phyloP scores from a whole-genome alignment of 2,797 vertebrate genomes.

The Mormyrops attenuatus region DNA sequence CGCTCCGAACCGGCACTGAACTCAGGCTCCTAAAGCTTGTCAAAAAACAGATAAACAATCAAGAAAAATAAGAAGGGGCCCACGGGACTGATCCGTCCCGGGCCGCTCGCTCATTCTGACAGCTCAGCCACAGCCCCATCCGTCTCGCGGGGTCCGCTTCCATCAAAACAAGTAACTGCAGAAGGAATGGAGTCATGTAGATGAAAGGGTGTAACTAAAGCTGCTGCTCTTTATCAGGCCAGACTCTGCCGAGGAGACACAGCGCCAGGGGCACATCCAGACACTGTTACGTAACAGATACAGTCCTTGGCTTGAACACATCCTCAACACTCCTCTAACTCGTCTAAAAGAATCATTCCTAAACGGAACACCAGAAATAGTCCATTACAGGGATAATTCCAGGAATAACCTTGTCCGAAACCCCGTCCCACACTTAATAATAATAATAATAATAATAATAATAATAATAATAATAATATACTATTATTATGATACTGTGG shows the following conservation, averaged over 20 bases:
- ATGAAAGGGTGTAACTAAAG: neutral
- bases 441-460: too few relatives aligned
- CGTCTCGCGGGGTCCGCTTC: neutral
- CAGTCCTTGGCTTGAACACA: neutral
- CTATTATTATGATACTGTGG: neutral
- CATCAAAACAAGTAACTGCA: constrained; percentile 5
- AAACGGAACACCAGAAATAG: neutral
- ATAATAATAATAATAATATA: too few relatives aligned
- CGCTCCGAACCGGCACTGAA: neutral
- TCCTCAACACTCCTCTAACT: neutral
- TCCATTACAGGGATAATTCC: neutral
- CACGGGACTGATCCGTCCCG: neutral
- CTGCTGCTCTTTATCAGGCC: neutral
- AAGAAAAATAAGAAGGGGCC: neutral
- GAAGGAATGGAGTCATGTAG: neutral
- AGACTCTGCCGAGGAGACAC: neutral
- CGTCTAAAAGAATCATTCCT: neutral
- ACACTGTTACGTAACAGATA: neutral
- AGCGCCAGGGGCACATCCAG: neutral
- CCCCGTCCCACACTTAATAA: neutral
- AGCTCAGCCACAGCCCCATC: neutral
- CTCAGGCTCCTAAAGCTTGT: neutral
- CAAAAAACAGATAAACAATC: neutral
- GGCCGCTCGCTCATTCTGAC: neutral
- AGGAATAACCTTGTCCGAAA: neutral